These are phyloP conservation scores for Clepsis dumicolana DNA, from an alignment of 2,888 invertebrate genomes.

Conservation along the genomic window DNA sequence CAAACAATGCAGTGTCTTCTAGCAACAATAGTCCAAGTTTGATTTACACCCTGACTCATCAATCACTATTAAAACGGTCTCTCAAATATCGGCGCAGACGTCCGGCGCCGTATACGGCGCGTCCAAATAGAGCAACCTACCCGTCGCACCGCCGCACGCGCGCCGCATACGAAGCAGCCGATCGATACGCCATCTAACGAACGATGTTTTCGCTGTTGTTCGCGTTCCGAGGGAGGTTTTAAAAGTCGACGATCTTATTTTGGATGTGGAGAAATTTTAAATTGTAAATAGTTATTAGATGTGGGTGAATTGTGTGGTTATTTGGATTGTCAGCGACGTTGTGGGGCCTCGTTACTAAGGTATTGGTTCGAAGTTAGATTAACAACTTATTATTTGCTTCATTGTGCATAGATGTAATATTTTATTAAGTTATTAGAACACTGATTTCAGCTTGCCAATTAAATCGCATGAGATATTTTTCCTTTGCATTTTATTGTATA, in stretches of 20 bases:
- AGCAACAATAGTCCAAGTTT: background rate
- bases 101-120: conserved; percentile 35
- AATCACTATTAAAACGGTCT: conserved; percentile 35
- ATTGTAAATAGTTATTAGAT: background rate
- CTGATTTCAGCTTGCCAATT: no score
- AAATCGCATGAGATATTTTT: no score
- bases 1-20: no score
- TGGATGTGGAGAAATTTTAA: background rate
- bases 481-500: no score
- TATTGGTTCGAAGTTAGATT: no score
- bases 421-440: no score
- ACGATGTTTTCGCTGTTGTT: conserved; percentile 42
- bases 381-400: no score
- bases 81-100: conserved; percentile 36
- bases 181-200: conserved; percentile 51
- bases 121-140: conserved; percentile 41
- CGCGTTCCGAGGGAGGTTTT: conserved; percentile 35
- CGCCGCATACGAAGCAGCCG: conserved; percentile 50
- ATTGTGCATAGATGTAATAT: no score
- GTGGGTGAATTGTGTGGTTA: background rate
- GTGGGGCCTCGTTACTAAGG: no score
- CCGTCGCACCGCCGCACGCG: conserved; percentile 45
- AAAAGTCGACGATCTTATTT: conserved; percentile 20
- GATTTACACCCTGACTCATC: conserved; percentile 20
- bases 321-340: no score